Conservation (phyloP, 2,797 vertebrate genomes). For the Argyrosomus regius region DNA sequence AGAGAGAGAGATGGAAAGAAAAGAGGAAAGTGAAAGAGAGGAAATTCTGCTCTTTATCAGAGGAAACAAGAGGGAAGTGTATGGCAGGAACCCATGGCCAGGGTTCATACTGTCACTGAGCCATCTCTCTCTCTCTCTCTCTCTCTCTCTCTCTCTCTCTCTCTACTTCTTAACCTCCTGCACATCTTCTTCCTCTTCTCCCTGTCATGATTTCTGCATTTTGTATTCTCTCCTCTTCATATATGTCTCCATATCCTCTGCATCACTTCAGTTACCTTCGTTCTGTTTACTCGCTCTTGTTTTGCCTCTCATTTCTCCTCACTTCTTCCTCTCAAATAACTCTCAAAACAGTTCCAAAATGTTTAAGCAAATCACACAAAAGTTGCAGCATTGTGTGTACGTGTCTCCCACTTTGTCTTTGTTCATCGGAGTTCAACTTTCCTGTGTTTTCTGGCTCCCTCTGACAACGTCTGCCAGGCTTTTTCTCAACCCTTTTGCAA, state of each 20-base stretch:
- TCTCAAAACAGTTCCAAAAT: constrained; percentile 51
- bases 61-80: constrained; percentile 52
- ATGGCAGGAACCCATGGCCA: constrained; percentile 34
- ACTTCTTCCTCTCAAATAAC: constrained; percentile 46
- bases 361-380: constrained; percentile 66
- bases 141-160: constrained; percentile 19
- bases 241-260: constrained; percentile 42
- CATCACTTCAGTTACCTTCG: constrained; percentile 25
- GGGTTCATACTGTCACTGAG: constrained; percentile 51
- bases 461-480: constrained; percentile 40
- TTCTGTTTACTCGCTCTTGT: constrained; percentile 12
- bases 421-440: constrained; percentile 59
- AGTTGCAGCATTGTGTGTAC: constrained; percentile 4
- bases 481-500: constrained; percentile 11
- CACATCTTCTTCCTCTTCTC: constrained; percentile 22
- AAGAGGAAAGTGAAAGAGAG: constrained; percentile 16
- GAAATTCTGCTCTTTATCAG: constrained; percentile 62
- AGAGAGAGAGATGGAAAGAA: constrained; percentile 18
- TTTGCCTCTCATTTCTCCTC: constrained; percentile 18
- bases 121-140: constrained; percentile 18
- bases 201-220: constrained; percentile 5
- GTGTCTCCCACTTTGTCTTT: constrained; percentile 41
- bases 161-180: constrained; percentile 1
- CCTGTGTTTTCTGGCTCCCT: constrained; percentile 40
- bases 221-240: constrained; percentile 23